phyloP scores from a whole-genome alignment of 2,113 vertebrate genomes.

The Bettongia penicillata region DNA sequence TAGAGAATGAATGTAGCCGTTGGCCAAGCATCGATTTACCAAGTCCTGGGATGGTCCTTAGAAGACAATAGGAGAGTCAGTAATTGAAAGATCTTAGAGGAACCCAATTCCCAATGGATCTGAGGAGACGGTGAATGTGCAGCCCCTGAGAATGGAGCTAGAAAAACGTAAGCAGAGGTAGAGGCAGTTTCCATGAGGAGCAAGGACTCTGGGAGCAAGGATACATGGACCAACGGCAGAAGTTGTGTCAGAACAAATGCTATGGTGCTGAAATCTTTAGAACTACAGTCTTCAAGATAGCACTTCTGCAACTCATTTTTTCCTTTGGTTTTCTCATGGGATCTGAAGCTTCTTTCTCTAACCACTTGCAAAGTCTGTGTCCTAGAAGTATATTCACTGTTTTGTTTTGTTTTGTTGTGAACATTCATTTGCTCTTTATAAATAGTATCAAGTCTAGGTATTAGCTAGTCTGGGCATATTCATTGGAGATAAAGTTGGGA shows the following conservation, averaged over 20 bases:
- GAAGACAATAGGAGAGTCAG: no score
- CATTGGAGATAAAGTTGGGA: neutral
- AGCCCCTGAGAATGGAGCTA: no score
- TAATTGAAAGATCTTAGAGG: no score
- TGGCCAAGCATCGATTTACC: neutral
- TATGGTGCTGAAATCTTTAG: no score
- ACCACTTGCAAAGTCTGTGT: neutral
- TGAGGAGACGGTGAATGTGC: no score
- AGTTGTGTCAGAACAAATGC: neutral
- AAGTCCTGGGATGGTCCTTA: no score
- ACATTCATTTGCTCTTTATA: neutral
- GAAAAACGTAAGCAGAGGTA: no score
- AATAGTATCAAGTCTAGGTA: neutral
- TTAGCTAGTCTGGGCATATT: neutral
- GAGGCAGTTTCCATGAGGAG: no score
- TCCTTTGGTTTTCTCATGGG: neutral
- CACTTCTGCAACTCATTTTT: neutral
- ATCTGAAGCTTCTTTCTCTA: neutral
- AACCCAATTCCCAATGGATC: no score
- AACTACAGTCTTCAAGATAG: neutral
- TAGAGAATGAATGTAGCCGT: neutral
- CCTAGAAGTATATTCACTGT: neutral
- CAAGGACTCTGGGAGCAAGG: no score
- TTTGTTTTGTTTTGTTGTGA: neutral
- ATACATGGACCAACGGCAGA: neutral